phyloP scores from a whole-genome alignment of 2,888 invertebrate genomes.

The Orchesellides sinensis region DNA sequence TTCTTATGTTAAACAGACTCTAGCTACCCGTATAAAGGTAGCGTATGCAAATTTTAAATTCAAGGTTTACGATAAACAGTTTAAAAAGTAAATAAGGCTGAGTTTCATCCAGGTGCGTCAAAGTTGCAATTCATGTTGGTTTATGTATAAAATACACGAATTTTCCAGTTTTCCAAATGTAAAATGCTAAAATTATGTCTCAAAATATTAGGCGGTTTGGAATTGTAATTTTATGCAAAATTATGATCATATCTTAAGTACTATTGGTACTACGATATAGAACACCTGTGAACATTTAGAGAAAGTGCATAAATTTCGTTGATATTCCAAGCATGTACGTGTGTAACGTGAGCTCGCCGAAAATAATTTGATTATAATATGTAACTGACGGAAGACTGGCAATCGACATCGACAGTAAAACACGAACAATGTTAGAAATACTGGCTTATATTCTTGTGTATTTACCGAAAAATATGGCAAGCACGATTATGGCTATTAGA shows the following conservation, averaged over 20 bases:
- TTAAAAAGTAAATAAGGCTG: no score
- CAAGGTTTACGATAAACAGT: no score
- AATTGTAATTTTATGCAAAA: slow-evolving; percentile 30
- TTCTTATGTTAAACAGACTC: not conserved
- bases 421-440: not conserved
- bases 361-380: not conserved
- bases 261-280: not conserved
- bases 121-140: not conserved
- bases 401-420: not conserved
- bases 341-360: not conserved
- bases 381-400: not conserved
- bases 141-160: not conserved
- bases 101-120: not conserved
- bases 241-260: slow-evolving; percentile 22
- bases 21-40: not conserved
- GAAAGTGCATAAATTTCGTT: slow-evolving; percentile 10
- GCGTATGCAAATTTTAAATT: no score
- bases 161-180: not conserved
- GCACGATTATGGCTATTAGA: slow-evolving; percentile 46
- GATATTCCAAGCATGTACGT: slow-evolving; percentile 16
- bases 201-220: slow-evolving; percentile 3
- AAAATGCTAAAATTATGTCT: not conserved
- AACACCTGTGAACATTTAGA: slow-evolving; percentile 14
- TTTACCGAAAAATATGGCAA: slow-evolving; percentile 10
- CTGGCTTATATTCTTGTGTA: not conserved